Evolutionary conservation across 2,113 vertebrate species (phyloP).

Genomic region (Neomonachus schauinslandi): DNA sequence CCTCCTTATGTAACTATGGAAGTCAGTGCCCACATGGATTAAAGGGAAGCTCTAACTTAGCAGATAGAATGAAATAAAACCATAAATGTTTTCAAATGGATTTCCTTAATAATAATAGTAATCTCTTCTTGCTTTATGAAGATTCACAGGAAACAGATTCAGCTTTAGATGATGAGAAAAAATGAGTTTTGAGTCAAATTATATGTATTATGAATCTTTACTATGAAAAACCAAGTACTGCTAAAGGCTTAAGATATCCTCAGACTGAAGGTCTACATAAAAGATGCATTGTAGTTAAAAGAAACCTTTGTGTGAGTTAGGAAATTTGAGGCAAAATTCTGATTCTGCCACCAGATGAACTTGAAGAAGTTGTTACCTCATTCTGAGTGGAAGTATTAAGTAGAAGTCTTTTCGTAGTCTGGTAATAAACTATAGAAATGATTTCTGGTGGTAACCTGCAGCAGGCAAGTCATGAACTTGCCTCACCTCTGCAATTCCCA

Average conservation of each 20-base stretch:
- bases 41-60: neutral
- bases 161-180: neutral
- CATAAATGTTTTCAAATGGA: neutral
- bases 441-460: neutral
- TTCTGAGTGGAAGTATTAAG: neutral
- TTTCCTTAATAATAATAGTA: neutral
- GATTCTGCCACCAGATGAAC: neutral
- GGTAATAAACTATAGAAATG: neutral
- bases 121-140: neutral
- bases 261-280: neutral
- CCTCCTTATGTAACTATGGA: neutral
- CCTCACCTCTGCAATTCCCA: neutral
- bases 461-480: neutral
- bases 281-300: neutral
- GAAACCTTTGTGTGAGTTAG: neutral
- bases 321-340: constrained; percentile 5
- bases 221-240: neutral
- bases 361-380: neutral
- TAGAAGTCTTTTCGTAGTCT: neutral
- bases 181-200: neutral
- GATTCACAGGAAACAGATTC: neutral
- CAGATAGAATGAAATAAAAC: neutral
- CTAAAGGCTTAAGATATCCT: neutral
- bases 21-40: neutral
- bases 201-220: neutral